Percentiles rank a stretch among this genome's conserved stretches.
Conservation (phyloP, 2,888 invertebrate genomes). For the Adela reaumurella region DNA sequence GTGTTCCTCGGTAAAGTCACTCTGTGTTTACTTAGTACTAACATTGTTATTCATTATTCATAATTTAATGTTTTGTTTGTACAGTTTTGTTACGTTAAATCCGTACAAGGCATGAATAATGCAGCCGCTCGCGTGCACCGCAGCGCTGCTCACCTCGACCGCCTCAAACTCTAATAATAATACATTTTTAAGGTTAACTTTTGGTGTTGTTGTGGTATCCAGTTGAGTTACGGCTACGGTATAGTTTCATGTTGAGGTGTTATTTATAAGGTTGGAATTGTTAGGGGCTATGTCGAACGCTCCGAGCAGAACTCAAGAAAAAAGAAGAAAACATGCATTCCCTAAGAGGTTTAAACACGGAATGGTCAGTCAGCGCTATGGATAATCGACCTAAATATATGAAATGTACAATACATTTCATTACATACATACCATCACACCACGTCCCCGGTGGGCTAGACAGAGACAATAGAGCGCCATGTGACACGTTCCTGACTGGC, state of each 20-base stretch:
- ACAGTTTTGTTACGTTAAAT: conserved; percentile 3
- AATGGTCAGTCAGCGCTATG: too few relatives aligned
- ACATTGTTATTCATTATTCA: conserved; percentile 14
- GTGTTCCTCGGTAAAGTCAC: conserved; percentile 1
- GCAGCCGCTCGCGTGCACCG: neutral
- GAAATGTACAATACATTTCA: too few relatives aligned
- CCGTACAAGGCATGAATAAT: neutral
- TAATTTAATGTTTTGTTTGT: conserved; percentile 12
- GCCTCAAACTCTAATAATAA: neutral
- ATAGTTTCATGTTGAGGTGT: neutral
- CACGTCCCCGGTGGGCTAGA: too few relatives aligned
- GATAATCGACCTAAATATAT: too few relatives aligned
- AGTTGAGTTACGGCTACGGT: neutral
- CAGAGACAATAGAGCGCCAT: too few relatives aligned
- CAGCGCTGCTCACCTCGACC: neutral
- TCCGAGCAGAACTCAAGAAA: too few relatives aligned
- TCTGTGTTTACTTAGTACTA: conserved; percentile 4
- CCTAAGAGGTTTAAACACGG: too few relatives aligned
- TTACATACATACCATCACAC: too few relatives aligned
- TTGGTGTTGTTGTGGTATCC: neutral
- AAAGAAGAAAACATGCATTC: too few relatives aligned
- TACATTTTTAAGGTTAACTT: neutral
- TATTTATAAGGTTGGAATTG: neutral
- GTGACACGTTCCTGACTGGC: too few relatives aligned
- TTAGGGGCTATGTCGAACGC: neutral